Conservation (phyloP, 2,888 invertebrate species). For the Hemaris fuciformis region DNA sequence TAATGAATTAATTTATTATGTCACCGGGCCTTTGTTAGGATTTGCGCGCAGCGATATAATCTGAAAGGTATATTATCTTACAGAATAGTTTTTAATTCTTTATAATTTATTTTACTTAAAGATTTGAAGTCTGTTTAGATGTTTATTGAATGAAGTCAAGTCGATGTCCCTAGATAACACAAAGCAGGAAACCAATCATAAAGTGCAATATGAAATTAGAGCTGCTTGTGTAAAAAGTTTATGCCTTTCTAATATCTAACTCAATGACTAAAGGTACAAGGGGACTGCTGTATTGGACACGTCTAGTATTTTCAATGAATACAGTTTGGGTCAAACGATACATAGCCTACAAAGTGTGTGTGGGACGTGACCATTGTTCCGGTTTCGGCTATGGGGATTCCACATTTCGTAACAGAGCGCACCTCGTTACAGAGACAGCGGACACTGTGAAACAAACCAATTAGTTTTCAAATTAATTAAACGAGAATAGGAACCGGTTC, state of each 20-base stretch:
- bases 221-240: constrained; percentile 43
- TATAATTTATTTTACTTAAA: background rate
- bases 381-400: background rate
- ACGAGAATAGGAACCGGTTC: constrained; percentile 67
- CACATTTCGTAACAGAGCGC: constrained; percentile 56
- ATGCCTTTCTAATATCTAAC: constrained; percentile 63
- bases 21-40: constrained; percentile 14
- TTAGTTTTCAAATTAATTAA: constrained; percentile 73
- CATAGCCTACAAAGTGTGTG: background rate
- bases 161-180: constrained; percentile 5
- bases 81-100: background rate
- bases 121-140: background rate
- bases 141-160: constrained; percentile 4
- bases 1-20: background rate
- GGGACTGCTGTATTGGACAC: constrained; percentile 40
- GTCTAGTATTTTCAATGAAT: constrained; percentile 30
- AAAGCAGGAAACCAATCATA: constrained; percentile 27
- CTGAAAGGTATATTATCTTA: constrained; percentile 22
- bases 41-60: constrained; percentile 37
- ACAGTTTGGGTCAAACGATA: constrained; percentile 8
- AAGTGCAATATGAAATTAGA: constrained; percentile 34
- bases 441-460: constrained; percentile 58
- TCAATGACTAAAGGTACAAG: constrained; percentile 40
- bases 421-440: constrained; percentile 52
- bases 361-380: background rate